Conservation (phyloP, 2,113 vertebrate species). For the Eulacestoma nigropectus region DNA sequence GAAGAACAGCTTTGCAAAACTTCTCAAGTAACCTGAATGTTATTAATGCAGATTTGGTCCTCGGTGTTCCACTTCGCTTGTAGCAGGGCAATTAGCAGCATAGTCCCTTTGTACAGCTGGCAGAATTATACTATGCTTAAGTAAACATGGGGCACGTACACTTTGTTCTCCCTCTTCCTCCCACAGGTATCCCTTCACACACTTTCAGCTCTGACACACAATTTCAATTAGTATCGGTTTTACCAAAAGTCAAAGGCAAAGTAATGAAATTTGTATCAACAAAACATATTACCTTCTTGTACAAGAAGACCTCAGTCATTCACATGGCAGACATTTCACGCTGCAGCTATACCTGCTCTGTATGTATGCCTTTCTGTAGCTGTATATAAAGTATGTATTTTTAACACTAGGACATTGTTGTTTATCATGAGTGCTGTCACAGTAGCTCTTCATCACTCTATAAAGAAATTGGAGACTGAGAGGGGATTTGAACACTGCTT, state of each 20-base stretch:
- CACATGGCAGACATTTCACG: fast-evolving
- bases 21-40: not conserved
- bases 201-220: not conserved
- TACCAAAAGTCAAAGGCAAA: not conserved
- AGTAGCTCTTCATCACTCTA: not conserved
- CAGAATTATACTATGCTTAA: not conserved
- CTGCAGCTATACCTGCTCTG: not conserved
- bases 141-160: not conserved
- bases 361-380: not conserved
- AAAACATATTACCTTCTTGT: not conserved
- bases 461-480: not conserved
- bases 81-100: not conserved
- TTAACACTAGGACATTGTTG: not conserved
- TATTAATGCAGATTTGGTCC: not conserved
- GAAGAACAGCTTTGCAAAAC: not conserved
- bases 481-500: not conserved
- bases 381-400: not conserved
- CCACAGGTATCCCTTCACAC: not conserved
- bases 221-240: not conserved
- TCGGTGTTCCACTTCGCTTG: not conserved
- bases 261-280: not conserved
- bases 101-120: not conserved
- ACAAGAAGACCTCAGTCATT: not conserved
- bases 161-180: slow-evolving; percentile 3
- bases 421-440: not conserved